Evolutionary conservation across 2,888 invertebrate species (phyloP), one percentile per base, ranked within the genome.

Genomic region (Nemoura dubitans): DNA sequence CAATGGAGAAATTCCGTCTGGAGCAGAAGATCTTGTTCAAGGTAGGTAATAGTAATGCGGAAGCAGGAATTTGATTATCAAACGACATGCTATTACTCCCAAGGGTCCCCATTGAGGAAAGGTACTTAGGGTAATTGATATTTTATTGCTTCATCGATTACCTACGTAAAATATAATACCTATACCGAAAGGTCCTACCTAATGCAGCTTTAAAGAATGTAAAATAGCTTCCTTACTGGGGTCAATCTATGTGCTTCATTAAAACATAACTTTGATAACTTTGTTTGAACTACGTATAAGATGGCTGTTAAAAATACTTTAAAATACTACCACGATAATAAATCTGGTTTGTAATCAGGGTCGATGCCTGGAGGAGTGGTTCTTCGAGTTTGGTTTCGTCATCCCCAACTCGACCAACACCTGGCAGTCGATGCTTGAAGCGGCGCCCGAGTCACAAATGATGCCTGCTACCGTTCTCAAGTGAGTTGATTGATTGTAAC

Each of bases 361-460:
- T 0, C 95, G 97, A 88, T 97, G 97, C 90, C 93, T 99, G 90
- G 99, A 99, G 92, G 99, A 99, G 92, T 99, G 99, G 99, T 97
- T 97, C 92, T 99, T 99, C 92, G 99, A 99, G 91, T 99, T 99
- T 94, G 99, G 99, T 78, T 99, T 97, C 92, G 99, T 99, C 25
- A 99, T 99, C 90, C 97, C 99, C 0, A 98, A 98, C 90, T 99
- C 99, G 10, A 99, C 99, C 80, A 99, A 99, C 92, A 99, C 99
- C 16, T 99, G 99, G 99, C 99, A 99, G 92, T 98, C 98, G 86
- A 94, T 98, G 87, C 98, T 99, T 90, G 98, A 99, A 92, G 99
- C 99, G 16, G 99, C 99, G 0, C 99, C 99, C 0, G 99, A 99
- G 92, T 98, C 98, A 86, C 98, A 99, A 92, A 99, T 99, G 99